These are phyloP conservation scores for Cossypha caffra DNA, from an alignment of 2,797 vertebrate genomes.

Conservation along the genomic window DNA sequence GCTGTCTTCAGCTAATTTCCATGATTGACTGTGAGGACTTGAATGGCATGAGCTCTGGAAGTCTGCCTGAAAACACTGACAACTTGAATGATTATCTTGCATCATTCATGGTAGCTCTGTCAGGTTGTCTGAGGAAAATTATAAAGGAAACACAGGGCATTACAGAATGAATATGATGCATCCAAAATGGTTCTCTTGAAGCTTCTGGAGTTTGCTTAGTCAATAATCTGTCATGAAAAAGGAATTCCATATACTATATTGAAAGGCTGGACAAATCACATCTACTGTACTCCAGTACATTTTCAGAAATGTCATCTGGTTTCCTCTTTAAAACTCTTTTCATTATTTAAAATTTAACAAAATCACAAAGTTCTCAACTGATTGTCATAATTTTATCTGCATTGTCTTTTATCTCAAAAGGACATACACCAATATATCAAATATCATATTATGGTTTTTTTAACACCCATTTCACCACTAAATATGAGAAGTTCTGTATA, in stretches of 20 bases:
- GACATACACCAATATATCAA: not conserved
- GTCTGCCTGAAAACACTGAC: not conserved
- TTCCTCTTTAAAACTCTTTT: not conserved
- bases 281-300: not conserved
- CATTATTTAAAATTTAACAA: not conserved
- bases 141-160: not conserved
- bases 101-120: not conserved
- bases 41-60: not conserved
- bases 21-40: not conserved
- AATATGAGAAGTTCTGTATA: not conserved
- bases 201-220: not conserved
- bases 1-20: not conserved
- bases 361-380: not conserved
- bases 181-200: not conserved
- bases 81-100: not conserved
- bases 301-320: not conserved
- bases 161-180: not conserved
- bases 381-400: not conserved
- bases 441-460: not conserved
- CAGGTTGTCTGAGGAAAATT: conserved; percentile 7
- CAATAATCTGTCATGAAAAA: not conserved
- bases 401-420: not conserved
- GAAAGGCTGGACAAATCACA: not conserved
- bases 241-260: not conserved
- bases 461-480: not conserved